Conservation (phyloP, 2,888 invertebrate genomes). For the Pherbina coryleti region DNA sequence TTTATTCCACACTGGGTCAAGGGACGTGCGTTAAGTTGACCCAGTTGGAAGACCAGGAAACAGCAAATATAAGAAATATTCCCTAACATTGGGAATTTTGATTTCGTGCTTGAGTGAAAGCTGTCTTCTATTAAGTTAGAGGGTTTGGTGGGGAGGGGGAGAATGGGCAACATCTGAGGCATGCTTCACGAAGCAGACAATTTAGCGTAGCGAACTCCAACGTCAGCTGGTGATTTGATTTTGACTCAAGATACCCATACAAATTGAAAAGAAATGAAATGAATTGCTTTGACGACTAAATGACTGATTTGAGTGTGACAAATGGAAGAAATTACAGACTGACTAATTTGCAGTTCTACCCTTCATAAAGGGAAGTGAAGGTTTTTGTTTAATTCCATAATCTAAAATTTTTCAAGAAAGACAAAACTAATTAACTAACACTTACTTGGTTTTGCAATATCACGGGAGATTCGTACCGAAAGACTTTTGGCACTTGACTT, state of each 20-base stretch:
- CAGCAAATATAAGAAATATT: neutral
- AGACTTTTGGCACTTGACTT: neutral
- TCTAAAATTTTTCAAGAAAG: too few species aligned
- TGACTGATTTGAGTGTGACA: neutral
- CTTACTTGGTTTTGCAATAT: too few species aligned
- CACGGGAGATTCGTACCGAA: neutral
- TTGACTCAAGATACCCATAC: conserved; percentile 34
- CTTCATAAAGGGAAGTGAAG: too few species aligned
- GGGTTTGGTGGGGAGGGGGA: neutral
- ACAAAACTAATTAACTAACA: too few species aligned
- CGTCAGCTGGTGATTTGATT: conserved; percentile 46
- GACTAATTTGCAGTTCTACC: too few species aligned
- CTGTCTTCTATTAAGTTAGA: neutral
- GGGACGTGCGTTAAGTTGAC: neutral
- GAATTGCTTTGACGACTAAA: conserved; percentile 21
- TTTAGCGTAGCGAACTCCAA: conserved; percentile 30
- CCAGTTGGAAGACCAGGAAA: neutral
- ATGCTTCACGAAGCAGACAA: conserved; percentile 45
- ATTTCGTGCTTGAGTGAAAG: conserved; percentile 2
- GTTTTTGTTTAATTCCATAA: too few species aligned
- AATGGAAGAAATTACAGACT: neutral
- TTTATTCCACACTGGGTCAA: conserved; percentile 16
- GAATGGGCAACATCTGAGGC: neutral
- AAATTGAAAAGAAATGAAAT: conserved; percentile 37
- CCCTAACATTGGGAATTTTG: conserved; percentile 8